Base-by-base conservation (phyloP, 2,113 vertebrate genomes). In the Camelus dromedarius region DNA sequence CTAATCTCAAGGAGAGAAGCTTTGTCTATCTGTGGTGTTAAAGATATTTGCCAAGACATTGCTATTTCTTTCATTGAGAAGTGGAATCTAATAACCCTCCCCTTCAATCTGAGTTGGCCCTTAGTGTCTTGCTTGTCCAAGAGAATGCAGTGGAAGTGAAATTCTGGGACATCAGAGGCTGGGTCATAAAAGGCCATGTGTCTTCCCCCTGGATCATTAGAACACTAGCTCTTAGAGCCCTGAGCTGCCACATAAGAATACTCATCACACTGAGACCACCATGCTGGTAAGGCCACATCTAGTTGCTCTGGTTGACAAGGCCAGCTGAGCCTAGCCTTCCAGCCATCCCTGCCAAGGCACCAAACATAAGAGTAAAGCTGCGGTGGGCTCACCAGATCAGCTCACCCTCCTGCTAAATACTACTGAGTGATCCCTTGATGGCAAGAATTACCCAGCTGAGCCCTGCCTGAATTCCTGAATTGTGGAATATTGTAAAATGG, bases 51-150 rank as follows among this genome's bases (percentile, higher is more conserved):
- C 75, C 67, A 70, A 69, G 67, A 50, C 60, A 56, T 10, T 70
- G 9, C 10, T 64, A 60, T n/a, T 93, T 94, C 50, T 60, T 91
- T 58, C 60, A 85, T 30, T 81, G 54, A 93, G 52, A 90, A 38
- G 54, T 72, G 1, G 56, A 62, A 90, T 77, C n/a, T 86, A 67
- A 84, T 18, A 62, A 54, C 2, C 26, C 7, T 90, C 20, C 32
- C n/a, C 2, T 82, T 93, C 60, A 76, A 82, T 87, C 67, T 86
- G 35, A 12, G 35, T 50, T 77, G 62, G 15, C 32, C 60, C 1
- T 85, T 54, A 76, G 24, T 70, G 64, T 83, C 12, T 92, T 86
- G 26, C 18, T 76, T 93, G 15, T 64, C 46, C 64, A 76, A 58
- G 22, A 90, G 24, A 86, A 90, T 60, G 14, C 14, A 72, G 32